Evolutionary conservation across 2,797 vertebrate species (phyloP).

Genomic region (Chromobotia macracanthus): DNA sequence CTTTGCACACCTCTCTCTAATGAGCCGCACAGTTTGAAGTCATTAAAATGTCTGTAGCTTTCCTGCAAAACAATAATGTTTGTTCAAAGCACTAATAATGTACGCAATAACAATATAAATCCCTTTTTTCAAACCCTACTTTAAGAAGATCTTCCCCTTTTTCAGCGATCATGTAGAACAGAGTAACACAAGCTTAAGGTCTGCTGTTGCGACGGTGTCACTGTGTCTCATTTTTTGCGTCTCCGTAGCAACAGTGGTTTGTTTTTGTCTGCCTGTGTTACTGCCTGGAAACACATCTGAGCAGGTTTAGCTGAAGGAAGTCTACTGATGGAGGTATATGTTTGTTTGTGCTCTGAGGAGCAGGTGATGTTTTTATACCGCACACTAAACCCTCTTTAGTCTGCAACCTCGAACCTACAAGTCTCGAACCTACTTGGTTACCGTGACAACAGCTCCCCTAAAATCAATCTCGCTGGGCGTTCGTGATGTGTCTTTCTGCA

Average conservation of each 20-base stretch:
- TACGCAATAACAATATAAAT: not conserved
- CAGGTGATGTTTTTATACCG: constrained; percentile 39
- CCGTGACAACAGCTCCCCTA: constrained; percentile 52
- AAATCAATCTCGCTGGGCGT: constrained; percentile 44
- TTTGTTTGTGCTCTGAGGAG: constrained; percentile 22
- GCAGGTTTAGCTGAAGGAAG: constrained; percentile 14
- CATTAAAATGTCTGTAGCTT: not conserved
- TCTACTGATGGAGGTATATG: constrained; percentile 15
- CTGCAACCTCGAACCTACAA: constrained; percentile 21
- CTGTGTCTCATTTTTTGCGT: constrained; percentile 10
- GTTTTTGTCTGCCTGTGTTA: not conserved
- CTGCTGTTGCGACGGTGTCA: not conserved
- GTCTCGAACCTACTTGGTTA: constrained; percentile 36
- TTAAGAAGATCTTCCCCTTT: not conserved
- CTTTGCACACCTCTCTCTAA: not conserved
- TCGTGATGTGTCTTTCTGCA: constrained; percentile 26
- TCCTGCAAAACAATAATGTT: not conserved
- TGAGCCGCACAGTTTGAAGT: not conserved
- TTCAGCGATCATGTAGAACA: not conserved
- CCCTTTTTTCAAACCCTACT: not conserved
- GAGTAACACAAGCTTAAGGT: not conserved
- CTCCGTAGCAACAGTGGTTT: not conserved
- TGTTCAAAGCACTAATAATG: constrained; percentile 1
- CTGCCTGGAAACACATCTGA: constrained; percentile 19
- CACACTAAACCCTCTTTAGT: constrained; percentile 34